phyloP scores from a whole-genome alignment of 2,888 invertebrate species.

The Sphaeridia pumilis region DNA sequence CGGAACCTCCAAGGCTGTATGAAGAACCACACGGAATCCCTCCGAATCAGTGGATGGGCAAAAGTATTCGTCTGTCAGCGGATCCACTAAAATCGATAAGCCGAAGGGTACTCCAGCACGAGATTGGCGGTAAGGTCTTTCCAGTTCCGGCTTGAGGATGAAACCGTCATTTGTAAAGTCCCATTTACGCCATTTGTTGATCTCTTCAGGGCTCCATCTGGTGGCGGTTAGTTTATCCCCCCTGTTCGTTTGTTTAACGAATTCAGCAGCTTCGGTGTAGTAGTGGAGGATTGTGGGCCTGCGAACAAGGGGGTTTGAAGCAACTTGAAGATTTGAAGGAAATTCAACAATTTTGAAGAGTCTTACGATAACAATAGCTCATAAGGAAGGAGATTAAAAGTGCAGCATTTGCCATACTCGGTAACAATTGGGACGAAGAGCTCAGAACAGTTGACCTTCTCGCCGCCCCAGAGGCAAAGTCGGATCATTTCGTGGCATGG shows the following conservation, averaged over 20 bases:
- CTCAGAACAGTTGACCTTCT: constrained; percentile 50
- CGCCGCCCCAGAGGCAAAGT: constrained; percentile 38
- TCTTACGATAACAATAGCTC: constrained; percentile 33
- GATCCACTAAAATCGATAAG: constrained; percentile 27
- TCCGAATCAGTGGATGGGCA: constrained; percentile 29
- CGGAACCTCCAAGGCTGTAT: constrained; percentile 22
- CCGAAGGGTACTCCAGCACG: constrained; percentile 28
- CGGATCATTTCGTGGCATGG: constrained; percentile 8
- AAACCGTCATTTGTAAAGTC: constrained; percentile 17
- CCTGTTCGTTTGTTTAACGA: not conserved
- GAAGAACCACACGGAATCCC: constrained; percentile 26
- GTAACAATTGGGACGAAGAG: constrained; percentile 65
- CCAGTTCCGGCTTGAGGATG: constrained; percentile 6
- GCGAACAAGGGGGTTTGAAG: too few species aligned
- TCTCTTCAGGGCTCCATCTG: constrained; percentile 10
- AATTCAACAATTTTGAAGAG: too few species aligned
- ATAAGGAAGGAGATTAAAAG: constrained; percentile 64
- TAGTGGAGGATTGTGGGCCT: not conserved
- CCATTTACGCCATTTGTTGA: constrained; percentile 17
- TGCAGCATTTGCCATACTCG: constrained; percentile 73
- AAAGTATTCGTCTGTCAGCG: constrained; percentile 27
- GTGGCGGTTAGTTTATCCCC: constrained; percentile 6
- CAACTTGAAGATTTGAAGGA: not conserved
- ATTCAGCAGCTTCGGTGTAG: not conserved
- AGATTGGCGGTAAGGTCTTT: constrained; percentile 20